Evolutionary conservation across 2,888 invertebrate species (phyloP).

Genomic region (Drosophila borealis): DNA sequence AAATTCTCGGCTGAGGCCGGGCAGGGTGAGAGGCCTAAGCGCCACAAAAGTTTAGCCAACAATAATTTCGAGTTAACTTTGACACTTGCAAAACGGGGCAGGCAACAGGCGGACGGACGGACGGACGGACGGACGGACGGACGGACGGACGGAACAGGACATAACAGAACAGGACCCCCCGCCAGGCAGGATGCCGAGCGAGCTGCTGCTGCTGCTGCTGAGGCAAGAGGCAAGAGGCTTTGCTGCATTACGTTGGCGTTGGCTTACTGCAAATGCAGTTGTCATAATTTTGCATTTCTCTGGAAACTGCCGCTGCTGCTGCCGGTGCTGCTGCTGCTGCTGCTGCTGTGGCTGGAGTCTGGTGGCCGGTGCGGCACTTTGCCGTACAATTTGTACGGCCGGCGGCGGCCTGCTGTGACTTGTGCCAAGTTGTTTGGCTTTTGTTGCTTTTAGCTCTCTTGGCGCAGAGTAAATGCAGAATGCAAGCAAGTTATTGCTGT

Average conservation of each 20-base stretch:
- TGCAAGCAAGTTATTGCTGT: constrained; percentile 61
- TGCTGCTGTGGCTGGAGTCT: constrained; percentile 13
- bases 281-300: constrained; percentile 80
- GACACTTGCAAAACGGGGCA: constrained; percentile 78
- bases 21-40: constrained; percentile 54
- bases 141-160: constrained; percentile 5
- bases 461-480: constrained; percentile 48
- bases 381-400: constrained; percentile 68
- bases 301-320: constrained; percentile 24
- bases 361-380: constrained; percentile 28
- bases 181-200: constrained; percentile 30
- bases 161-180: constrained; percentile 31
- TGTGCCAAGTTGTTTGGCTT: constrained; percentile 73
- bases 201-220: constrained; percentile 4
- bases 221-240: constrained; percentile 16
- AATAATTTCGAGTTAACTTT: constrained; percentile 82
- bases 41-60: constrained; percentile 81
- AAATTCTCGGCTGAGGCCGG: constrained; percentile 45
- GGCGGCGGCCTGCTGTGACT: constrained; percentile 73
- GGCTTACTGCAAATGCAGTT: constrained; percentile 78
- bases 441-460: constrained; percentile 29
- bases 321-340: constrained; percentile 18
- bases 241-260: constrained; percentile 37
- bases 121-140: constrained; percentile 6
- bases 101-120: constrained; percentile 46